Conservation (phyloP, 1,140 invertebrate genomes). For the Thalassaphorura encarpata region DNA sequence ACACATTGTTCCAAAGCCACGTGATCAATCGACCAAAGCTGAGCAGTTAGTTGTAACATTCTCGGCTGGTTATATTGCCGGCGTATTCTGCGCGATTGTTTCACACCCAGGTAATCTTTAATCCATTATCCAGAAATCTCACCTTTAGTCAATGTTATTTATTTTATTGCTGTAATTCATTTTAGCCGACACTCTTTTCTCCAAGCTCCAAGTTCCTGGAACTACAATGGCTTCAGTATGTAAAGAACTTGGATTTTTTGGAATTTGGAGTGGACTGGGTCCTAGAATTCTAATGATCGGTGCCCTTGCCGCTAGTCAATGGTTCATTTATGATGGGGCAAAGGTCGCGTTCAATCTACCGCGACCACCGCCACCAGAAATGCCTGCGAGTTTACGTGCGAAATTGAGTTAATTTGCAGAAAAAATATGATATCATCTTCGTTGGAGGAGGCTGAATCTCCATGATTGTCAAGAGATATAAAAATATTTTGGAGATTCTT, state of each 20-base stretch:
- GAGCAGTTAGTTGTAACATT: slow-evolving; percentile 73
- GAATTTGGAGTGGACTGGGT: slow-evolving; percentile 91
- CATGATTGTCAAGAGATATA: too few relatives aligned
- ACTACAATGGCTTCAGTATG: slow-evolving; percentile 54
- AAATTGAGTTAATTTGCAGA: too few relatives aligned
- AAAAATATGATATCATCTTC: too few relatives aligned
- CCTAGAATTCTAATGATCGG: slow-evolving; percentile 99
- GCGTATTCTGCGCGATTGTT: slow-evolving; percentile 77
- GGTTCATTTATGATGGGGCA: slow-evolving; percentile 99
- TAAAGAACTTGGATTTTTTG: slow-evolving; percentile 56
- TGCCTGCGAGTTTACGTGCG: too few relatives aligned
- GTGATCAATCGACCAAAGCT: slow-evolving; percentile 59
- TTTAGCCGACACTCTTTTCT: slow-evolving; percentile 79
- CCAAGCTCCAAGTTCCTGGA: slow-evolving; percentile 67
- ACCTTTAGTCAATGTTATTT: too few relatives aligned
- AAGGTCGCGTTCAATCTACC: slow-evolving; percentile 85
- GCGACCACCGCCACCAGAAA: slow-evolving; percentile 93
- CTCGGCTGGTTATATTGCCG: slow-evolving; percentile 73
- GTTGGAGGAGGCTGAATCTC: too few relatives aligned
- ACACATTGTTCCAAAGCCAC: slow-evolving; percentile 63
- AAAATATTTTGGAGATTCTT: too few relatives aligned
- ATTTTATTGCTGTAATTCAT: too few relatives aligned
- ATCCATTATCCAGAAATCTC: too few relatives aligned
- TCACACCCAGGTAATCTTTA: too few relatives aligned
- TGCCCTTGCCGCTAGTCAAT: slow-evolving; percentile 95